Evolutionary conservation across 2,797 vertebrate genomes (phyloP).

Genomic region (Menidia menidia): DNA sequence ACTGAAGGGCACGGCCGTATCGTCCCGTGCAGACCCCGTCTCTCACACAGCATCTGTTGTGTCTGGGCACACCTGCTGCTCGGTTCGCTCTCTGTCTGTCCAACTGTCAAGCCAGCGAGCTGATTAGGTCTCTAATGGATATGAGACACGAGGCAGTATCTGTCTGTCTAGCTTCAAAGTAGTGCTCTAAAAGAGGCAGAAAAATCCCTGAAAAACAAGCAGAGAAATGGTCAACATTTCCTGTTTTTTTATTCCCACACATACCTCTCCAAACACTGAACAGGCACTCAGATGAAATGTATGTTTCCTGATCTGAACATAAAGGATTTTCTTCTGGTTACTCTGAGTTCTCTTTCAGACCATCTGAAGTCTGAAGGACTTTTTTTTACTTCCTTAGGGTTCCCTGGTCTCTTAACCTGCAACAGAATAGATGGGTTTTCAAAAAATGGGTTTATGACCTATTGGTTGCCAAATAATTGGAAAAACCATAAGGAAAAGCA

Average conservation of each 20-base stretch:
- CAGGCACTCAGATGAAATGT: neutral
- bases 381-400: neutral
- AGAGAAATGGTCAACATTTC: too few relatives aligned
- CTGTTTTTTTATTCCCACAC: neutral
- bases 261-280: neutral
- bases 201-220: too few relatives aligned
- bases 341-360: neutral
- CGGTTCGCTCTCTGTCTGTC: constrained; percentile 29
- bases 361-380: neutral
- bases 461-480: too few relatives aligned
- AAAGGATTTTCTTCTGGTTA: neutral
- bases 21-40: constrained; percentile 49
- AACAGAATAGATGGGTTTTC: neutral
- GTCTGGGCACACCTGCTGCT: constrained; percentile 70
- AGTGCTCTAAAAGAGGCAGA: too few relatives aligned
- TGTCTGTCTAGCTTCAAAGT: neutral
- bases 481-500: too few relatives aligned
- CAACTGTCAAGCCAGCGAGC: constrained; percentile 31
- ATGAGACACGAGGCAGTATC: neutral
- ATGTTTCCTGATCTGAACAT: neutral
- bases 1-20: constrained; percentile 49
- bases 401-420: neutral
- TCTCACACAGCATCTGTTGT: constrained; percentile 68
- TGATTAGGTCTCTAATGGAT: constrained; percentile 26
- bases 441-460: neutral